These are phyloP conservation scores for Acleris literana DNA, from an alignment of 2,888 invertebrate species.

Conservation along the genomic window DNA sequence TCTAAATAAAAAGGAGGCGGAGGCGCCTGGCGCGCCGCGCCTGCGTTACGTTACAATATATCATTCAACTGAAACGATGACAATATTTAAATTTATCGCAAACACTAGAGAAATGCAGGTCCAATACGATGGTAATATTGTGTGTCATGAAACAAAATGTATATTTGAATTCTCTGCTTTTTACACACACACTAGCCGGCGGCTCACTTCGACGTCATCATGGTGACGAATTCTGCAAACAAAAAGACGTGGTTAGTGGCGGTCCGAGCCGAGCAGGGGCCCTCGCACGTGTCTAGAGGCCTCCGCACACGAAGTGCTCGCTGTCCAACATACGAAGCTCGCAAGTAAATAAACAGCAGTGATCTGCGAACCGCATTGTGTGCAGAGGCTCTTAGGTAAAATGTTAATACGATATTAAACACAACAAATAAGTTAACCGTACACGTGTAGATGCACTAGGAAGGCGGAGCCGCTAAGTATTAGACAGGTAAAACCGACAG, in stretches of 20 bases:
- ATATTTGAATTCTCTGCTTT: conserved; percentile 85
- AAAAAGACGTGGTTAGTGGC: conserved; percentile 47
- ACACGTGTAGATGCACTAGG: conserved; percentile 74
- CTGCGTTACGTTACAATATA: conserved; percentile 57
- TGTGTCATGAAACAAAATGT: conserved; percentile 85
- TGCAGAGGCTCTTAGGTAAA: neutral
- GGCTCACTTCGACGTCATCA: conserved; percentile 99
- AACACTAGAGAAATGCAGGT: conserved; percentile 85
- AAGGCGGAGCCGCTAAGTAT: conserved; percentile 59
- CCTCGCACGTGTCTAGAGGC: conserved; percentile 46
- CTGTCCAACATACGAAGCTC: too few species aligned
- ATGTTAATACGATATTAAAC: conserved; percentile 57
- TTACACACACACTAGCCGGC: conserved; percentile 86
- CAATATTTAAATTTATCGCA: conserved; percentile 82
- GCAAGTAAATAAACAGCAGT: too few species aligned
- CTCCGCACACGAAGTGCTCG: too few species aligned
- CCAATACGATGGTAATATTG: conserved; percentile 85
- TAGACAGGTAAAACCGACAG: conserved; percentile 57
- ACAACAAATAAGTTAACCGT: conserved; percentile 66
- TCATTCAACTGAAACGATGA: conserved; percentile 80
- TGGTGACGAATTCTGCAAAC: conserved; percentile 97
- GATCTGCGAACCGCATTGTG: too few species aligned
- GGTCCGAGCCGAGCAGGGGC: conserved; percentile 21
- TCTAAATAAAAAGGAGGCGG: conserved; percentile 74
- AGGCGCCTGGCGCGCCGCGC: conserved; percentile 48